phyloP scores from a whole-genome alignment of 1,140 invertebrate species.

The Eumaeus atala region DNA sequence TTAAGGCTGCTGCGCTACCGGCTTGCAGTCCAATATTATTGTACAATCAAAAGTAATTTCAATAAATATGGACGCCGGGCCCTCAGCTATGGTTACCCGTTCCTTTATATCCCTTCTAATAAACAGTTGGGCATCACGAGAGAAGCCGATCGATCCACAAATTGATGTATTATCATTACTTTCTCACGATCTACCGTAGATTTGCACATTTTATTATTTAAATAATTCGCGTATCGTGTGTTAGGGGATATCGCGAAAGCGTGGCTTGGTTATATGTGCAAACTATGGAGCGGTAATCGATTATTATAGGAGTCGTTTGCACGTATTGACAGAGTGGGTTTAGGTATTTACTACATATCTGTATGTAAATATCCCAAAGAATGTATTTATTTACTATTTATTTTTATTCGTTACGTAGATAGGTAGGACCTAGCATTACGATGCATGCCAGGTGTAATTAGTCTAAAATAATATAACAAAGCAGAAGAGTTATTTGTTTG shows the following conservation, averaged over 20 bases:
- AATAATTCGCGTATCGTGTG: constrained; percentile 6
- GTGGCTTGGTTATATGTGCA: constrained; percentile 11
- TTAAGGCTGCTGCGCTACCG: constrained; percentile 55
- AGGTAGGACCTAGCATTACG: no score
- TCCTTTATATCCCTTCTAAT: constrained; percentile 62
- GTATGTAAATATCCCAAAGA: no score
- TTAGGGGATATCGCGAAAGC: constrained; percentile 30
- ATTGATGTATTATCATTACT: constrained; percentile 71
- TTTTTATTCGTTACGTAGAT: no score
- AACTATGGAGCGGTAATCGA: no score
- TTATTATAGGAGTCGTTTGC: no score
- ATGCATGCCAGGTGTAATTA: no score
- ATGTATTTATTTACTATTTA: no score
- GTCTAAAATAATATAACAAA: no score
- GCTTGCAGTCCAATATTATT: constrained; percentile 56
- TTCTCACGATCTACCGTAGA: constrained; percentile 64
- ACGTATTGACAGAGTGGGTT: no score
- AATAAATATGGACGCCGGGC: constrained; percentile 59
- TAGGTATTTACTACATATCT: no score
- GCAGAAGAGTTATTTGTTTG: no score
- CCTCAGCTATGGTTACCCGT: constrained; percentile 45
- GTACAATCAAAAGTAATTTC: constrained; percentile 71
- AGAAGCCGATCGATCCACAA: constrained; percentile 58
- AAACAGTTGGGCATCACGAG: constrained; percentile 66
- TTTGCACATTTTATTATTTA: constrained; percentile 36